Evolutionary conservation across 2,797 vertebrate genomes (phyloP).

Genomic region (Lycodopsis pacificus): DNA sequence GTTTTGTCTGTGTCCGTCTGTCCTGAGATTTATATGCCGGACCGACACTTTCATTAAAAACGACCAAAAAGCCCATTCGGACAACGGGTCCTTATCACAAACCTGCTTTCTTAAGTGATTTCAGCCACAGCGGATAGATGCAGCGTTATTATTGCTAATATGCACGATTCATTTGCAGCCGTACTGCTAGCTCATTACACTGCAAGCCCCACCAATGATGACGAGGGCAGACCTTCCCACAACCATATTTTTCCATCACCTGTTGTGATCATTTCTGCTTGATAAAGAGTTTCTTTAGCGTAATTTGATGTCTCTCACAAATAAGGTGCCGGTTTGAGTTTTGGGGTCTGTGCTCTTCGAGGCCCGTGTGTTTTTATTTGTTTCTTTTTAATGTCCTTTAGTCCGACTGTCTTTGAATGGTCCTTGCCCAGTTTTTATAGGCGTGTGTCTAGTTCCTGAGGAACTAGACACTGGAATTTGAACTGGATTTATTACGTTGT

Average conservation of each 20-base stretch:
- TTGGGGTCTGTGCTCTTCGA: not conserved
- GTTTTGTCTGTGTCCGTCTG: not conserved
- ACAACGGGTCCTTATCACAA: not conserved
- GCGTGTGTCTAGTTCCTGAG: not conserved
- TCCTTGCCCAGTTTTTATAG: not conserved
- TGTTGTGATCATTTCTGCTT: not conserved
- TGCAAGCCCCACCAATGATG: conserved; percentile 6
- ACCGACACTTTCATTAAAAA: not conserved
- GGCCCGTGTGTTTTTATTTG: not conserved
- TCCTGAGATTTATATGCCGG: not conserved
- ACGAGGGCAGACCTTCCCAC: no score
- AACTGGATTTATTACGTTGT: not conserved
- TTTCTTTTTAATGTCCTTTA: not conserved
- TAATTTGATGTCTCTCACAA: conserved; percentile 13
- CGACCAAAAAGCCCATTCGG: not conserved
- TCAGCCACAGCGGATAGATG: not conserved
- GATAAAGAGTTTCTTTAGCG: not conserved
- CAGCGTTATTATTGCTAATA: not conserved
- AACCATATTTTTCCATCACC: not conserved
- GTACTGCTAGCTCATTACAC: not conserved
- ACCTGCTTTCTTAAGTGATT: not conserved
- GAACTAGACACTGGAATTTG: no score
- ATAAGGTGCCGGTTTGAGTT: conserved; percentile 17
- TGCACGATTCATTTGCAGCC: not conserved
- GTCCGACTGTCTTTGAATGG: conserved; percentile 1